Evolutionary conservation across 2,888 invertebrate species (phyloP).

Genomic region (Eubasilissa splendida): DNA sequence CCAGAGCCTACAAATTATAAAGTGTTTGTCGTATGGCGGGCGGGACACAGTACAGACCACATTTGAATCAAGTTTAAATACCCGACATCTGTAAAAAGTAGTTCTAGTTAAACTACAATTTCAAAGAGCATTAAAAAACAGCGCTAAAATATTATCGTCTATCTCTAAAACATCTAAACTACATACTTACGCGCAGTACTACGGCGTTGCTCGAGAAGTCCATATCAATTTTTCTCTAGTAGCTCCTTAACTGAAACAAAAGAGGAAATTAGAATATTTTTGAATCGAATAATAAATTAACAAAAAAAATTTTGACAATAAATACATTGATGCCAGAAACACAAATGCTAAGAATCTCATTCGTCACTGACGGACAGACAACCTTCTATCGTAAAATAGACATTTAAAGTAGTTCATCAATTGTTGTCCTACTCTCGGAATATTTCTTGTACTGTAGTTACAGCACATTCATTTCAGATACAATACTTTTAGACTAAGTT

Average conservation of each 20-base stretch:
- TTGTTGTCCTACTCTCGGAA: too few relatives aligned
- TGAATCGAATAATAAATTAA: too few relatives aligned
- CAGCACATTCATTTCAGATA: too few relatives aligned
- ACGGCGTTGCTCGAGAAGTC: conserved; percentile 40
- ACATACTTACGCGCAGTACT: conserved; percentile 35
- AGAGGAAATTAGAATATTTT: not conserved
- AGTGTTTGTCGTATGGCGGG: too few relatives aligned
- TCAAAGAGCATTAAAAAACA: not conserved
- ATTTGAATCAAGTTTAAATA: conserved; percentile 17
- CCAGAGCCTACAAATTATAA: conserved; percentile 1
- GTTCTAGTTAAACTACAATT: not conserved
- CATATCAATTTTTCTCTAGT: conserved; percentile 7
- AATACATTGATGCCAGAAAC: too few relatives aligned
- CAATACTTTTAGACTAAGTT: too few relatives aligned
- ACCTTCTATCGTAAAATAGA: too few relatives aligned
- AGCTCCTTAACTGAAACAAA: conserved; percentile 38
- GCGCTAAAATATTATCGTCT: not conserved
- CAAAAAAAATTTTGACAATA: too few relatives aligned
- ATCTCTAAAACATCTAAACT: not conserved
- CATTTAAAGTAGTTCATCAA: too few relatives aligned
- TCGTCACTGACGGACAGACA: too few relatives aligned
- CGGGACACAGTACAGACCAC: not conserved
- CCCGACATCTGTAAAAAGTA: not conserved
- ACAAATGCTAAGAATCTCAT: too few relatives aligned
- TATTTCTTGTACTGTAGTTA: too few relatives aligned